Base-by-base conservation (phyloP, 2,888 invertebrate species). In the Phania funesta region DNA sequence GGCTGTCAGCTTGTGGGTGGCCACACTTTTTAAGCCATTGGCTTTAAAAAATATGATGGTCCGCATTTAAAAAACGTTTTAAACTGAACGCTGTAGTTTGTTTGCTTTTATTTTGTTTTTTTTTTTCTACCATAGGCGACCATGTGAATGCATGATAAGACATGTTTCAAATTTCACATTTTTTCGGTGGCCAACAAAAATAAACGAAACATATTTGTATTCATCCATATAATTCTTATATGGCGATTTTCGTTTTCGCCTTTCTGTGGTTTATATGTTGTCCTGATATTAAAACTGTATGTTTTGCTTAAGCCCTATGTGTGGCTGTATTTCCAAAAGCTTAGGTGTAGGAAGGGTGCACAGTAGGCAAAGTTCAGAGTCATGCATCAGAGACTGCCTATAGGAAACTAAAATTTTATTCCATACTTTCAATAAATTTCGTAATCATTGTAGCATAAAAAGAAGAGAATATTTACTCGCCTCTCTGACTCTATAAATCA, bases 111-210 rank as follows among this genome's bases (percentile, higher is more conserved):
- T 20, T 38, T 5, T 32, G 8, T 9, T 1, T 32, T 32, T 64
- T 3, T 20, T 16, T 48, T 32, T 35, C 18, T 35, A 35, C 38
- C 64, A 18, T 29, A 58, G 48, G 56, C 75, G 48, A 8, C 20
- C 75, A 65, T 65, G 56, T 38, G 56, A 54, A 58, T 48, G 46
- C 5, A 26, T 29, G 75, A 75, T 65, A 75, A 65, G 65, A 75
- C 56, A 75, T 54, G 38, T 48, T 75, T 48, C 13, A 64, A 44
- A 32, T 29, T 44, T 41, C 44, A 56, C 9, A 46, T 26, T 20
- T 48, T n/a, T 75, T 26, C 32, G 24, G 29, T 62, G 44, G 44
- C 9, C 13, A 20, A 16, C 50, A 64, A 44, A 52, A 52, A 60
- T 7, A 11, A 20, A 46, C 3, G 18, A 6, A 56, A 58, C 20